Evolutionary conservation across 1,140 invertebrate species (phyloP).

Genomic region (Rhagoletis zephyria): DNA sequence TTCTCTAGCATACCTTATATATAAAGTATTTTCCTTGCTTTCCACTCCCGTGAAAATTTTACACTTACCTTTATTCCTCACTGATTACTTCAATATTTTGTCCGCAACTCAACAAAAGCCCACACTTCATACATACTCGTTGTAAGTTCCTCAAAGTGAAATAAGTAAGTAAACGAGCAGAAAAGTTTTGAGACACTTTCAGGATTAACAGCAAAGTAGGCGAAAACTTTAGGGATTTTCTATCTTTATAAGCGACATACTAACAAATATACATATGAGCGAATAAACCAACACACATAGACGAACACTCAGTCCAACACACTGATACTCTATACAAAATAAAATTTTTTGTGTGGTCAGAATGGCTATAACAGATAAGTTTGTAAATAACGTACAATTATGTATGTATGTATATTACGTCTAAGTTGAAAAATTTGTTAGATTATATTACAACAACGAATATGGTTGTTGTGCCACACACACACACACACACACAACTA

Average conservation of each 20-base stretch:
- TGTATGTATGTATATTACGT: not conserved
- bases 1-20: no score
- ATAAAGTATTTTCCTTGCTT: no score
- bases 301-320: not conserved
- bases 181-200: constrained; percentile 51
- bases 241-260: constrained; percentile 12
- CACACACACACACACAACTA: no score
- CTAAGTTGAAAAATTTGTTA: constrained; percentile 38
- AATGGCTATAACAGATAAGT: not conserved
- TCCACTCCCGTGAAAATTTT: no score
- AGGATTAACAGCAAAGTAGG: constrained; percentile 47
- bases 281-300: not conserved
- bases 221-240: constrained; percentile 49
- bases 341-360: constrained; percentile 35
- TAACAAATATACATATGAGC: constrained; percentile 34
- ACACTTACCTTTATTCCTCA: no score
- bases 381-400: not conserved
- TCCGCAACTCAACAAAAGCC: no score
- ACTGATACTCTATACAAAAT: no score
- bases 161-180: constrained; percentile 46
- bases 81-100: no score
- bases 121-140: no score
- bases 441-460: constrained; percentile 24
- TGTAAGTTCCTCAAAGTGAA: not conserved
- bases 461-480: no score